phyloP scores from a whole-genome alignment of 2,113 vertebrate genomes.

The Mesitornis unicolor region DNA sequence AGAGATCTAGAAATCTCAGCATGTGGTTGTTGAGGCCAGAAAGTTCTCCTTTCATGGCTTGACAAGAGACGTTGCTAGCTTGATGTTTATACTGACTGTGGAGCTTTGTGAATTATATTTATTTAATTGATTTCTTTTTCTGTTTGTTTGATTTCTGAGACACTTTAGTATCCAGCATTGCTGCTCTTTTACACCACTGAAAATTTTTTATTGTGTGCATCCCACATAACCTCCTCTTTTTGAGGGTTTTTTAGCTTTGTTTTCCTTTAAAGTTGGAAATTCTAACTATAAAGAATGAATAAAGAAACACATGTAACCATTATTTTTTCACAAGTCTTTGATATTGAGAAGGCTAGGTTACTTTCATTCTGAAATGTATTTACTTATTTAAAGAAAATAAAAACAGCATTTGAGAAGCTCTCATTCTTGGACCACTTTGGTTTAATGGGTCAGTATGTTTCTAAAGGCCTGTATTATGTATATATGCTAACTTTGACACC shows the following conservation, averaged over 20 bases:
- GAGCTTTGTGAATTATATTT: neutral
- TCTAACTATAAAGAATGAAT: neutral
- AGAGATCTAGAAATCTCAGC: constrained; percentile 36
- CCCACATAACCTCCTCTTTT: neutral
- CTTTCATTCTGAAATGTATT: neutral
- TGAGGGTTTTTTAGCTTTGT: neutral
- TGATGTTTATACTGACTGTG: constrained; percentile 14
- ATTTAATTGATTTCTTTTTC: constrained; percentile 11
- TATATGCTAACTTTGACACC: neutral
- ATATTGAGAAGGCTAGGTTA: neutral
- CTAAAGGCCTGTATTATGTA: neutral
- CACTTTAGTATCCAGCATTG: neutral
- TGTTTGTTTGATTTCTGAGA: neutral
- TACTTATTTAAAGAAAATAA: neutral
- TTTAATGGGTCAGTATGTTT: neutral
- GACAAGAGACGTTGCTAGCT: neutral
- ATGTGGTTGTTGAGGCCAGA: constrained; percentile 1
- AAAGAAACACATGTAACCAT: neutral
- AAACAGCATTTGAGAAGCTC: neutral
- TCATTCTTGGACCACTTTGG: neutral
- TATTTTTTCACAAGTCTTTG: neutral
- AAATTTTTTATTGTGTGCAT: neutral
- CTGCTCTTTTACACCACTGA: neutral
- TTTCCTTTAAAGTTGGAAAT: neutral
- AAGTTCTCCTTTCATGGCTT: constrained; percentile 37